phyloP scores from a whole-genome alignment of 2,888 invertebrate species.

The Eristalis pertinax region DNA sequence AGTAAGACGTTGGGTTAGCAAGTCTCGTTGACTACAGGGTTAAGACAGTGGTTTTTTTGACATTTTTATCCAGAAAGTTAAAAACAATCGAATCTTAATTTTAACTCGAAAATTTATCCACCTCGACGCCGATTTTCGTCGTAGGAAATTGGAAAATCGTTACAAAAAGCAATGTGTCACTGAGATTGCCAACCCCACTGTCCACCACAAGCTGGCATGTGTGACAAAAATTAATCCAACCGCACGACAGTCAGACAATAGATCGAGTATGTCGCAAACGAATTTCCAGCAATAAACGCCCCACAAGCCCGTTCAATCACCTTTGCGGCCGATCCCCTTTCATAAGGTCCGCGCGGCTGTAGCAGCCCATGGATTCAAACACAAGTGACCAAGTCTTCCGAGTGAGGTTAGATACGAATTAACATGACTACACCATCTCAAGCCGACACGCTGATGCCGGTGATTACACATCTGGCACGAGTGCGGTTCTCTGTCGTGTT shows the following conservation, averaged over 20 bases:
- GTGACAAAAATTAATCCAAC: constrained; percentile 20
- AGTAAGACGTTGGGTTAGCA: constrained; percentile 4
- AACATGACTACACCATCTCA: constrained; percentile 38
- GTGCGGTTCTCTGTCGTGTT: constrained; percentile 49
- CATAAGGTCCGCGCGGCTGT: neutral
- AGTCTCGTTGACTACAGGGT: constrained; percentile 3
- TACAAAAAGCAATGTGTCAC: neutral
- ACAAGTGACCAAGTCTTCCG: constrained; percentile 53
- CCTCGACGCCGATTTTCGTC: no score
- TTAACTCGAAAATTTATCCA: no score
- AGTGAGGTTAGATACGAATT: constrained; percentile 53
- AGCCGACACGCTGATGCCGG: neutral
- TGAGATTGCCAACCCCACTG: neutral
- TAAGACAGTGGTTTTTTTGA: neutral
- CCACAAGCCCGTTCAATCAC: constrained; percentile 36
- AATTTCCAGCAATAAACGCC: constrained; percentile 30
- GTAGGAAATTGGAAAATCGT: no score
- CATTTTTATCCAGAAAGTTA: no score
- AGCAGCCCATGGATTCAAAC: neutral
- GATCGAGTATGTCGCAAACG: constrained; percentile 30
- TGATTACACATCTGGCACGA: constrained; percentile 60
- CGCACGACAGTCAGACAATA: neutral
- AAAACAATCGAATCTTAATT: no score
- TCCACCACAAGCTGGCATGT: neutral
- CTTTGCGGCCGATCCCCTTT: constrained; percentile 15